Percentiles rank a stretch among this genome's conserved stretches.
These are phyloP conservation scores for Diabrotica balteata DNA, from an alignment of 2,888 invertebrate species.

Conservation along the genomic window DNA sequence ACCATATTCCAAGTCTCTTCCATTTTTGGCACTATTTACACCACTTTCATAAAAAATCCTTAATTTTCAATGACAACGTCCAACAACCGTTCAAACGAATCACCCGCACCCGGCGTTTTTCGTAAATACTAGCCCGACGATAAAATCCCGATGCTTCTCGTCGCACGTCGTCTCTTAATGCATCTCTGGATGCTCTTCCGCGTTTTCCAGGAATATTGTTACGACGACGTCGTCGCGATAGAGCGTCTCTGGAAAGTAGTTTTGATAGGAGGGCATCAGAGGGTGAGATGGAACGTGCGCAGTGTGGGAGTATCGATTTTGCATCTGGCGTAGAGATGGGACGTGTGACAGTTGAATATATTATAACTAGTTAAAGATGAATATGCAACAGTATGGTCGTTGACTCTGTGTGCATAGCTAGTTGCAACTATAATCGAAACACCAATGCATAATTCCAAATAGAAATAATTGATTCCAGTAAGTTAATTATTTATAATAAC, in stretches of 20 bases:
- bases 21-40: constrained; percentile 6
- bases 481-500: too few species aligned
- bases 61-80: too few species aligned
- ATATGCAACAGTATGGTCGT: neutral
- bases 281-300: constrained; percentile 36
- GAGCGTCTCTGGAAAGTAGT: constrained; percentile 46
- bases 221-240: constrained; percentile 38
- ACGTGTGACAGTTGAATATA: too few species aligned
- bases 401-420: too few species aligned
- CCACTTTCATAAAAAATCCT: neutral
- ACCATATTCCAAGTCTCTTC: neutral
- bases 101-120: constrained; percentile 20
- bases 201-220: constrained; percentile 26
- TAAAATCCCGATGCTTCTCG: constrained; percentile 8
- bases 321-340: constrained; percentile 25
- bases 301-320: constrained; percentile 37
- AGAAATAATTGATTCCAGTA: too few species aligned
- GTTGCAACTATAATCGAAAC: too few species aligned
- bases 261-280: constrained; percentile 39
- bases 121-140: constrained; percentile 1
- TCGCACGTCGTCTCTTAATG: constrained; percentile 10
- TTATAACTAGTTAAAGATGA: neutral
- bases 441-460: too few species aligned
- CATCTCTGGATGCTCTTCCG: constrained; percentile 30
- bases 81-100: neutral